These are phyloP conservation scores for Heteronetta atricapilla DNA, from an alignment of 2,113 vertebrate genomes.

Conservation along the genomic window DNA sequence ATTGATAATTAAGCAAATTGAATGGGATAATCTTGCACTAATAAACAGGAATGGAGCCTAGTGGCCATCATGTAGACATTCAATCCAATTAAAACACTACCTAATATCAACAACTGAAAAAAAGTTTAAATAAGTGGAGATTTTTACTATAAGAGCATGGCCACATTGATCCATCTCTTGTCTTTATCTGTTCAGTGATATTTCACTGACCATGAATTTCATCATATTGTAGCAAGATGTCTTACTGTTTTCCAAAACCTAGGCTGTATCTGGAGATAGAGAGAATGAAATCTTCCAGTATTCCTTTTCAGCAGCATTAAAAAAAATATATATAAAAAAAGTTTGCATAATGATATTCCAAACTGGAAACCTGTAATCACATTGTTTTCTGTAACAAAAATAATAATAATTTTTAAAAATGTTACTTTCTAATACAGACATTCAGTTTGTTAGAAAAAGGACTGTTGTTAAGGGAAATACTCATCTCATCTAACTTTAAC, in stretches of 20 bases:
- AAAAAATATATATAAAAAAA: rapidly evolving
- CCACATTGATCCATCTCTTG: background rate
- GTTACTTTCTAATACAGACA: background rate
- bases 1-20: constrained; percentile 30
- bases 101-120: background rate
- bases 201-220: background rate
- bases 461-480: background rate
- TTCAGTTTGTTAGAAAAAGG: background rate
- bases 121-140: background rate
- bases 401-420: background rate
- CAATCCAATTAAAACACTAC: background rate
- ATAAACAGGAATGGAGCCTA: constrained; percentile 23
- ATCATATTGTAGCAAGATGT: background rate
- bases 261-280: background rate
- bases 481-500: background rate
- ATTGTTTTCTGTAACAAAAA: background rate
- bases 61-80: background rate
- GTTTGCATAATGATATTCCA: background rate
- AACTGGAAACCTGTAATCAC: background rate
- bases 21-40: constrained; percentile 23
- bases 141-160: background rate
- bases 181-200: background rate
- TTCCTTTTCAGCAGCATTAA: background rate
- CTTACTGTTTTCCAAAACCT: background rate
- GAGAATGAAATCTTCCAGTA: background rate